Base-by-base conservation (phyloP, 2,888 invertebrate species). In the Plutella xylostella region DNA sequence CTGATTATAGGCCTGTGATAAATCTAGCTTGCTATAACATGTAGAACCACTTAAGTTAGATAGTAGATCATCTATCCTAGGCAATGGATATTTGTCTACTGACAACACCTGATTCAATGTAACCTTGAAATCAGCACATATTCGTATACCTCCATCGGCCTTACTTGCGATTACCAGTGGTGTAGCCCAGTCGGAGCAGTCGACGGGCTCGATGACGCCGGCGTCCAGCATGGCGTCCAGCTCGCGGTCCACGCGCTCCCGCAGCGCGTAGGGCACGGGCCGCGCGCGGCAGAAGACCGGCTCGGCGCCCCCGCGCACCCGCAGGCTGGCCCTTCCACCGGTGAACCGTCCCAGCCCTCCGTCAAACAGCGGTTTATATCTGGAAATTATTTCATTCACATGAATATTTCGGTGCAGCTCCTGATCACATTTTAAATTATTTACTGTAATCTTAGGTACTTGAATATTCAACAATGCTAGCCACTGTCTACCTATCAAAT, bases 131-230 rank as follows among this genome's bases (percentile, higher is more conserved):
- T 48, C 48, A 4, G 43, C 48, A 30, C 46, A 48, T 12, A 45
- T 42, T 11, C 45, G 21, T 12, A 48, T 18, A 5, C 18, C n/a
- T 6, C 48, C 40, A 33, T 47, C 51, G 1, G 43, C 38, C 12
- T 48, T 48, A 7, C 42, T 46, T 15, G 52, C 49, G 12, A 51
- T 47, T n/a, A 54, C 47, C 46, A 53, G 45, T 18, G 53, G 52
- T 3, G 54, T 49, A 1, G 51, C 52, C 35, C 53, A 51, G 9
- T 55, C 53, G 18, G 52, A 47, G 20, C 34, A 19, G 17, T 41
- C 50, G 5, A 51, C 50, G 19, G 30, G 45, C 34, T n/a, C n/a
- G n/a, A n/a, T n/a, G n/a, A n/a, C n/a, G n/a, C n/a, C n/a, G n/a
- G n/a, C n/a, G n/a, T n/a, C n/a, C n/a, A n/a, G n/a, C n/a, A n/a